A percentile compares a stretch with the other conserved stretches of the same genome.
Evolutionary conservation across 2,797 vertebrate species (phyloP).

Genomic region (Arrhamphus sclerolepis): DNA sequence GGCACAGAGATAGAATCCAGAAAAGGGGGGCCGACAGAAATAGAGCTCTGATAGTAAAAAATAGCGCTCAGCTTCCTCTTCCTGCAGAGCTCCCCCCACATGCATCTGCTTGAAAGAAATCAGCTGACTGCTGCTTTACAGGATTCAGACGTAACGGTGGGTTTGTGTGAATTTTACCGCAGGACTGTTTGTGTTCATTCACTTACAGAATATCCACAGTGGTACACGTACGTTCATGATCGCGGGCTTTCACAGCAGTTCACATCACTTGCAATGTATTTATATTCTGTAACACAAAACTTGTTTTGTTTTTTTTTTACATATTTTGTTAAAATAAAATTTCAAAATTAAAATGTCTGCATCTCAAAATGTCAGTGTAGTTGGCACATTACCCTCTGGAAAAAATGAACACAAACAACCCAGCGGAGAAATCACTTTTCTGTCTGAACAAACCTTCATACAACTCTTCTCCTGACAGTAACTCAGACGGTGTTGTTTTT

Average conservation of each 20-base stretch:
- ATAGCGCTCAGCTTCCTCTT: conserved; percentile 47
- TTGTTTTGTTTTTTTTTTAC: background rate
- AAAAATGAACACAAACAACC: conserved; percentile 4
- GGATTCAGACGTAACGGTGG: conserved; percentile 16
- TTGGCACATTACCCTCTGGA: too few relatives aligned
- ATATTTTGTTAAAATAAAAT: background rate
- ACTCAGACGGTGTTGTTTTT: conserved; percentile 8
- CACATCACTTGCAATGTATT: too few relatives aligned
- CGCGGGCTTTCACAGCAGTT: too few relatives aligned
- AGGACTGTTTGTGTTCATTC: conserved; percentile 7
- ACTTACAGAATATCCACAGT: background rate
- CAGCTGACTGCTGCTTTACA: conserved; percentile 11
- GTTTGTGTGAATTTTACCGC: conserved; percentile 1
- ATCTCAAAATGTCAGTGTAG: too few relatives aligned
- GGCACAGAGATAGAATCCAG: conserved; percentile 17
- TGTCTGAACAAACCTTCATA: background rate
- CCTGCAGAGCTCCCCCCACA: conserved; percentile 8
- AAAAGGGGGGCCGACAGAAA: conserved; percentile 36
- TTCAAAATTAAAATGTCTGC: too few relatives aligned
- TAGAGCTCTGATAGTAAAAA: conserved; percentile 47
- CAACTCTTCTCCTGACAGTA: background rate
- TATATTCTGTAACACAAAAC: too few relatives aligned
- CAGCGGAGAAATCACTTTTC: background rate
- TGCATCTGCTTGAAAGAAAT: background rate
- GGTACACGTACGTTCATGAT: background rate